Evolutionary conservation across 2,888 invertebrate genomes (phyloP).

Genomic region (Dugesia japonica): DNA sequence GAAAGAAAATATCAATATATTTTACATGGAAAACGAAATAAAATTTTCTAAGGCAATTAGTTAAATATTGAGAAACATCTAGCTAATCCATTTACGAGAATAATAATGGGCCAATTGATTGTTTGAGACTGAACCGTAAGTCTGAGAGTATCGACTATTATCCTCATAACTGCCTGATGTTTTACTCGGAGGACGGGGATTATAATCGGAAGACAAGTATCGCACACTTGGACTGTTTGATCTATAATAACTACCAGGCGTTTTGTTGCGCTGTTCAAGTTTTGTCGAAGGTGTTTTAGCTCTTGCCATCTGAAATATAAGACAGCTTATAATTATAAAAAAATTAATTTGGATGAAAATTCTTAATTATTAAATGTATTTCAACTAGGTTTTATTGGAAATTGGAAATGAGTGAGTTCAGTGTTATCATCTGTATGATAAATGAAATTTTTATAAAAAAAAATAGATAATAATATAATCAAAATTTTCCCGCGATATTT

Average conservation of each 20-base stretch:
- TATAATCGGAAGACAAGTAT: conserved; percentile 1
- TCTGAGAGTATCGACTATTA: background rate
- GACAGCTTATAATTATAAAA: too few relatives aligned
- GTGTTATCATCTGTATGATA: too few relatives aligned
- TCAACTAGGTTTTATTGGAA: too few relatives aligned
- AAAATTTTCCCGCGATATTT: too few relatives aligned
- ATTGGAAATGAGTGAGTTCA: too few relatives aligned
- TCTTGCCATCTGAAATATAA: background rate
- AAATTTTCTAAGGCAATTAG: background rate
- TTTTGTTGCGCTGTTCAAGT: background rate
- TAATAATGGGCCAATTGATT: conserved; percentile 5
- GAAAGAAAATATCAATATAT: background rate
- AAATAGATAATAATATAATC: too few relatives aligned
- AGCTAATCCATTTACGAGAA: conserved; percentile 3
- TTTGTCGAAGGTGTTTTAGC: background rate
- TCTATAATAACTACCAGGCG: background rate
- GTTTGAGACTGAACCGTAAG: background rate
- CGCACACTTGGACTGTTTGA: background rate
- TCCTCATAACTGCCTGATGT: background rate
- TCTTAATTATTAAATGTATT: too few relatives aligned
- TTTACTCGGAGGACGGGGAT: background rate
- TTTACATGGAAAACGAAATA: background rate
- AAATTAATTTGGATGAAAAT: too few relatives aligned
- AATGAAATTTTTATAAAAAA: too few relatives aligned
- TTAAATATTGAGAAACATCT: background rate